Evolutionary conservation across 2,797 vertebrate genomes (phyloP).

Genomic region (Menidia menidia): DNA sequence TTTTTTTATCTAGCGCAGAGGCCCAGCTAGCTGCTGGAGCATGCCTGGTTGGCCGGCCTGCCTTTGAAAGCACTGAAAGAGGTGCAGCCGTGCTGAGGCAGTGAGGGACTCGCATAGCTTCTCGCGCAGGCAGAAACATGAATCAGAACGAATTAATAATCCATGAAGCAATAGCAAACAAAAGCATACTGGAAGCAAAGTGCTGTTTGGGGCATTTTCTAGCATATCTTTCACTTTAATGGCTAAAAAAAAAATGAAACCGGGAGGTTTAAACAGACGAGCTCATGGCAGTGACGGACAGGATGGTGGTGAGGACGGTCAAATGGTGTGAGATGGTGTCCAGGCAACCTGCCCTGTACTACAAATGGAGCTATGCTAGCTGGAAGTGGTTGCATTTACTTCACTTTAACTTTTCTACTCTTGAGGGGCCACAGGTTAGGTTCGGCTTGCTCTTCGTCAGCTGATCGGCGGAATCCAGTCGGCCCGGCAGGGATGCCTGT

Average conservation of each 20-base stretch:
- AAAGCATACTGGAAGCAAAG: background rate
- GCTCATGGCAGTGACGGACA: slow-evolving; percentile 25
- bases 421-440: slow-evolving; percentile 1
- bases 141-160: slow-evolving; percentile 42
- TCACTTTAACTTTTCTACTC: slow-evolving; percentile 16
- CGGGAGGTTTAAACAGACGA: background rate
- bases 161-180: slow-evolving; percentile 19
- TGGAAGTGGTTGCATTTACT: slow-evolving; percentile 40
- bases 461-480: slow-evolving; percentile 18
- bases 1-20: slow-evolving; percentile 62
- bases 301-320: slow-evolving; percentile 38
- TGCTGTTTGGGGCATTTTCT: slow-evolving; percentile 5
- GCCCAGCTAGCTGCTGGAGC: slow-evolving; percentile 76
- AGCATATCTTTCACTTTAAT: background rate
- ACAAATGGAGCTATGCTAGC: slow-evolving; percentile 27
- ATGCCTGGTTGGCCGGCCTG: slow-evolving; percentile 66
- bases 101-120: slow-evolving; percentile 28
- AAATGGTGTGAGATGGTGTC: slow-evolving; percentile 47
- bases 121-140: slow-evolving; percentile 29
- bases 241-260: background rate
- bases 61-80: slow-evolving; percentile 58
- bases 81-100: slow-evolving; percentile 37
- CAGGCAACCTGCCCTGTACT: slow-evolving; percentile 40
- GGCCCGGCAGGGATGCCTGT: slow-evolving; percentile 34
- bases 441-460: background rate